These are phyloP conservation scores for Callipepla squamata DNA, from an alignment of 2,113 vertebrate genomes.

Conservation along the genomic window DNA sequence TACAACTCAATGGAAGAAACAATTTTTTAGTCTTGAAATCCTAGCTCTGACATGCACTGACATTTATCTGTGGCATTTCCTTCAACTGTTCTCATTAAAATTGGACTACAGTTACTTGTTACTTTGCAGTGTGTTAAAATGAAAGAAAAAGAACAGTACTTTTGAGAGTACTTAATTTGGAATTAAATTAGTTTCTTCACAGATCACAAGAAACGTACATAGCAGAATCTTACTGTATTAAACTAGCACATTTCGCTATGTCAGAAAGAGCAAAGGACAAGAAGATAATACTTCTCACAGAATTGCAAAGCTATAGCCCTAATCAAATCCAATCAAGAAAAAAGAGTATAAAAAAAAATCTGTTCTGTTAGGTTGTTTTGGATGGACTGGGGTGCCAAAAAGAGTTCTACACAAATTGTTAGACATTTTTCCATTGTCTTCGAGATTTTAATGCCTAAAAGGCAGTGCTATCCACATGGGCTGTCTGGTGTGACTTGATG, in stretches of 20 bases:
- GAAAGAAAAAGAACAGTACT: neutral
- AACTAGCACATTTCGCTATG: neutral
- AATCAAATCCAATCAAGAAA: constrained; percentile 33
- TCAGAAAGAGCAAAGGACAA: constrained; percentile 52
- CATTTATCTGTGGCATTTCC: constrained; percentile 34
- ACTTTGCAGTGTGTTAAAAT: constrained; percentile 43
- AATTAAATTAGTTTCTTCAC: constrained; percentile 66
- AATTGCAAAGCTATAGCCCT: neutral
- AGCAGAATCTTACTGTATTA: constrained; percentile 57
- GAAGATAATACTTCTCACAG: neutral
- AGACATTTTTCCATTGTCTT: neutral
- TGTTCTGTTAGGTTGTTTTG: neutral
- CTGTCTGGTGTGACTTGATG: neutral
- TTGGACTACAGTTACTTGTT: neutral
- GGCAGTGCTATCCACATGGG: neutral
- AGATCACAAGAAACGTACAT: constrained; percentile 48
- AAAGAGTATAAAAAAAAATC: constrained; percentile 18
- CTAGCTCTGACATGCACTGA: constrained; percentile 1
- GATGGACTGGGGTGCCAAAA: neutral
- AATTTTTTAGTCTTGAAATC: neutral
- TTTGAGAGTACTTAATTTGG: constrained; percentile 62
- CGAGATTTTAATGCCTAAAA: neutral
- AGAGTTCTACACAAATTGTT: neutral
- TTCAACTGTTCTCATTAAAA: constrained; percentile 54
- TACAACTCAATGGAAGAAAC: neutral